Base-by-base conservation (phyloP, 1,140 invertebrate genomes). In the Varroa destructor region DNA sequence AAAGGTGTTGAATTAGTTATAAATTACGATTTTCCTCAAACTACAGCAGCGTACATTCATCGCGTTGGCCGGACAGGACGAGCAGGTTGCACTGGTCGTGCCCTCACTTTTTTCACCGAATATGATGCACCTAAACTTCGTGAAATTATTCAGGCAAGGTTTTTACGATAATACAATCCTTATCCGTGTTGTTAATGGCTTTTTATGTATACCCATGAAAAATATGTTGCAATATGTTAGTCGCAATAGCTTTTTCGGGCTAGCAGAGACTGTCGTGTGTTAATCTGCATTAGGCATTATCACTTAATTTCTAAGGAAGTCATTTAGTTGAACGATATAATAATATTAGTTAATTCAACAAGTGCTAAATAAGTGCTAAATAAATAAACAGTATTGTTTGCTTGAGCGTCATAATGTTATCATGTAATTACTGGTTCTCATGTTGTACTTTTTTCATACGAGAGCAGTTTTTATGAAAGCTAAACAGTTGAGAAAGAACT, bases 21-120 rank as follows among this genome's bases (percentile, higher is more conserved):
- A 72, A 99, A 99, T 82, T 99, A 95, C 79, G 96, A 99, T 82
- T 93, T 98, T 78, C 96, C 96, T 43, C 86, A 87, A 12, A 89
- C 87, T 55, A 87, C 88, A 56, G 89, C 97, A 73, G 89, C 90
- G 25, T 99, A 99, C 77, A 89, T 99, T 75, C 96, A 99, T 81
- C 85, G 90, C 75, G 87, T 91, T 75, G 89, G 87, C 84, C 81
- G 96, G 73, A 96, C 94, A 0, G 96, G 96, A 1, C 81, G 96
- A 76, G 95, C 94, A n/a, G 93, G 90, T 12, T 83, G 87, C 74
- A 84, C 79, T 74, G 94, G 92, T 36, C 86, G 85, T 77, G 93
- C 95, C 0, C 83, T 98, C 55, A 98, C 95, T 1, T 97, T 93
- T 82, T 98, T 96, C 77, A 95, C 94, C 1, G 85, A 89, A 77